phyloP scores from a whole-genome alignment of 2,797 vertebrate species.

The Chelonia mydas region DNA sequence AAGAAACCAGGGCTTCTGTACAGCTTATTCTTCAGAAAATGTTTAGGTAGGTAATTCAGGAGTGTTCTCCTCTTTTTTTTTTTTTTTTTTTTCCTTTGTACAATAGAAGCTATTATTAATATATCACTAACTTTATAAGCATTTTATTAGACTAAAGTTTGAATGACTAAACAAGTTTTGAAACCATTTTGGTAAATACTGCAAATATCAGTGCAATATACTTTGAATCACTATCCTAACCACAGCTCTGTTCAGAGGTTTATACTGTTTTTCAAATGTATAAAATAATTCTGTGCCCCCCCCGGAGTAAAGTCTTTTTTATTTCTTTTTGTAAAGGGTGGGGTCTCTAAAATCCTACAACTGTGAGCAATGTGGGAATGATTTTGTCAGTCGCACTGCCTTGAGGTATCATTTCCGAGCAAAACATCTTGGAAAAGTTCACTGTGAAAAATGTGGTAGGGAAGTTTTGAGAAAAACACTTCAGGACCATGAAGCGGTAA shows the following conservation, averaged over 20 bases:
- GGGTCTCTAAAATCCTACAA: slow-evolving; percentile 10
- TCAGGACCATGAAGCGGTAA: neutral
- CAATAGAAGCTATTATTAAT: neutral
- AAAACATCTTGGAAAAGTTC: slow-evolving; percentile 58
- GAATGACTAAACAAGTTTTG: neutral
- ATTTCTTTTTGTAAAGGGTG: neutral
- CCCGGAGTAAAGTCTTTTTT: neutral
- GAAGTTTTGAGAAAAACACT: neutral
- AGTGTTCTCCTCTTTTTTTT: neutral
- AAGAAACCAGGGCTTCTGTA: neutral
- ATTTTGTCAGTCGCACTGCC: slow-evolving; percentile 20
- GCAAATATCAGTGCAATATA: neutral
- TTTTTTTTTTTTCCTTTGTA: neutral
- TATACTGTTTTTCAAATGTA: neutral
- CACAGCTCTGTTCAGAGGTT: neutral
- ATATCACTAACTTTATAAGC: neutral
- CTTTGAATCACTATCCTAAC: neutral
- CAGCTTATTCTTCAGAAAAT: neutral
- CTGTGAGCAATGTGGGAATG: slow-evolving; percentile 23
- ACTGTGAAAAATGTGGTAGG: slow-evolving; percentile 20
- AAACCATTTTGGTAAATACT: neutral
- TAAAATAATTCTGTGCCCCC: neutral
- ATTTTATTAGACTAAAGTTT: neutral
- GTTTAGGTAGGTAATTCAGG: neutral
- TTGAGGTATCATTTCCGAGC: slow-evolving; percentile 33